Base-by-base conservation (phyloP, 2,797 vertebrate genomes). In the Lacerta bilineata region DNA sequence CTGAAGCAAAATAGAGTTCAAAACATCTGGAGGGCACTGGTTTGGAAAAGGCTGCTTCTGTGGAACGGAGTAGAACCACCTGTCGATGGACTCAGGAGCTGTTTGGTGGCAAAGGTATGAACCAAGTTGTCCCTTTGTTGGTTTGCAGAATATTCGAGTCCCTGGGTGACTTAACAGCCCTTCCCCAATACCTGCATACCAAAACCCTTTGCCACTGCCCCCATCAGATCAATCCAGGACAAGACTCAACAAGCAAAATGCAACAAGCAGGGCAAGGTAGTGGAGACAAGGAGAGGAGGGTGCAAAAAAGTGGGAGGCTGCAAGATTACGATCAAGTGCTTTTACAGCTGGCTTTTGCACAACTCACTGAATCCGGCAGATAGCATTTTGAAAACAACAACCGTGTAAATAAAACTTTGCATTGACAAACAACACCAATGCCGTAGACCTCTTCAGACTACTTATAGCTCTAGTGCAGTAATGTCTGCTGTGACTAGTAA, bases 341-440 rank as follows among this genome's bases (percentile, higher is more conserved):
- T 2, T 61, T 87, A 43, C 87, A 87, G 6, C 82, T 75, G 83
- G 61, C 17, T 88, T 6, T 68, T 88, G 39, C 81, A 87, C 61
- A 1, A 0, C 33, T 78, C 1, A 17, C 64, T n/a, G 87, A 3
- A 66, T 81, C 17, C 25, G 5, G 59, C 74, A 74, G 69, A 43
- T 39, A 61, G 27, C 61, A 69, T 80, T 64, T 75, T 15, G 79
- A 27, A 29, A 80, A 72, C 83, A 91, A 27, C 0, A 69, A 39
- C 83, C 64, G 88, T 90, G 33, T 46, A 61, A 87, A 87, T 27
- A 80, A 41, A 1, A 39, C 23, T 43, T 23, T 61, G 27, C 36
- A n/a, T 41, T n/a, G 50, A 43, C 33, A 25, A 74, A 87, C 55
- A 61, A 74, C 43, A 79, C 29, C 33, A 71, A 6, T 13, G 23